A percentile compares a stretch with the other conserved stretches of the same genome.
Conservation (phyloP, 2,797 vertebrate species). For the Liasis olivaceus region DNA sequence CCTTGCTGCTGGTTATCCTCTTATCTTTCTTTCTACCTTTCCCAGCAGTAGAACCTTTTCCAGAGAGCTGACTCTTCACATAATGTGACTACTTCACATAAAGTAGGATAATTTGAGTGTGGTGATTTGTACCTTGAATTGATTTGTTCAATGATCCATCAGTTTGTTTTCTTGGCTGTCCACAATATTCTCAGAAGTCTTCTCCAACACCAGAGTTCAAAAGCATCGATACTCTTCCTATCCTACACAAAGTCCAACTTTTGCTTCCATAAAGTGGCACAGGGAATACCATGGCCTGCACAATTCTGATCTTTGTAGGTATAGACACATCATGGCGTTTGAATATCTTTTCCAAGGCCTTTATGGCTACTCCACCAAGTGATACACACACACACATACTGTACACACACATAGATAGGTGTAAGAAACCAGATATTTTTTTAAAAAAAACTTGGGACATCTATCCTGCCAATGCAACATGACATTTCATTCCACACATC, state of each 20-base stretch:
- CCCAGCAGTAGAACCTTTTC: background rate
- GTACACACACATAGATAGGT: background rate
- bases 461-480: background rate
- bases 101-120: background rate
- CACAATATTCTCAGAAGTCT: background rate
- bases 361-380: background rate
- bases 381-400: background rate
- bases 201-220: background rate
- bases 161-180: background rate
- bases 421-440: background rate
- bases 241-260: background rate
- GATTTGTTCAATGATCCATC: background rate
- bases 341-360: background rate
- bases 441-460: background rate
- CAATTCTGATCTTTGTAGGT: background rate
- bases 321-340: background rate
- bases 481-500: background rate
- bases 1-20: background rate
- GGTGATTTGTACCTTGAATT: background rate
- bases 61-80: background rate
- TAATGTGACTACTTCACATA: background rate
- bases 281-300: background rate
- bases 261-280: background rate
- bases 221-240: background rate
- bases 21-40: background rate